Evolutionary conservation across 2,888 invertebrate genomes (phyloP).

Genomic region (Cheilosia impressa): DNA sequence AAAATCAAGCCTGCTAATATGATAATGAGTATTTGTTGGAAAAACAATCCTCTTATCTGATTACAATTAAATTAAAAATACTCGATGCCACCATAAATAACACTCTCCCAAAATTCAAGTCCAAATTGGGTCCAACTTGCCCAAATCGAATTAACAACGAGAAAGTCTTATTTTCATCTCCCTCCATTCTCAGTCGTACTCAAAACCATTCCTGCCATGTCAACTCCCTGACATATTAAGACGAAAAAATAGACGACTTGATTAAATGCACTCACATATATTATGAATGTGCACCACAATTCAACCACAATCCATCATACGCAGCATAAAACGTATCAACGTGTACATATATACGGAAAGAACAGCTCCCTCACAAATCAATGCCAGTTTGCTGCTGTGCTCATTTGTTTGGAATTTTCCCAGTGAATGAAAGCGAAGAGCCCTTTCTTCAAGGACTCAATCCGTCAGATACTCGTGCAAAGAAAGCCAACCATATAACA

Average conservation of each 20-base stretch:
- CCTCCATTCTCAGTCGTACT: neutral
- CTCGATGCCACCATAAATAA: neutral
- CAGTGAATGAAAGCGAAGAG: constrained; percentile 60
- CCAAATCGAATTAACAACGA: constrained; percentile 15
- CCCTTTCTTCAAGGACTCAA: constrained; percentile 69
- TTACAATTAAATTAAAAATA: neutral
- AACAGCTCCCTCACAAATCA: constrained; percentile 63
- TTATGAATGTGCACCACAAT: neutral
- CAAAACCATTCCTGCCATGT: neutral
- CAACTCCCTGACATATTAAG: constrained; percentile 44
- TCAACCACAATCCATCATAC: constrained; percentile 39
- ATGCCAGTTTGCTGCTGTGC: constrained; percentile 67
- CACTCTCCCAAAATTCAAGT: neutral
- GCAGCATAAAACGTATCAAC: neutral
- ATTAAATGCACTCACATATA: constrained; percentile 26
- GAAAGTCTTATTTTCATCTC: neutral
- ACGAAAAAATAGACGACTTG: neutral
- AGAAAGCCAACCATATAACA: constrained; percentile 33
- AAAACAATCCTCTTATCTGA: too few relatives aligned
- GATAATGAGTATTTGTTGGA: too few relatives aligned
- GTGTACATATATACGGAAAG: neutral
- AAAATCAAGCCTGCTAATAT: too few relatives aligned
- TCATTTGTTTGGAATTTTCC: constrained; percentile 73
- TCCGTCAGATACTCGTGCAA: constrained; percentile 59
- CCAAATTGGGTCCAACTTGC: neutral